A percentile compares a stretch with the other conserved stretches of the same genome.
Conservation (phyloP, 2,113 vertebrate species). For the Siniperca knerii region DNA sequence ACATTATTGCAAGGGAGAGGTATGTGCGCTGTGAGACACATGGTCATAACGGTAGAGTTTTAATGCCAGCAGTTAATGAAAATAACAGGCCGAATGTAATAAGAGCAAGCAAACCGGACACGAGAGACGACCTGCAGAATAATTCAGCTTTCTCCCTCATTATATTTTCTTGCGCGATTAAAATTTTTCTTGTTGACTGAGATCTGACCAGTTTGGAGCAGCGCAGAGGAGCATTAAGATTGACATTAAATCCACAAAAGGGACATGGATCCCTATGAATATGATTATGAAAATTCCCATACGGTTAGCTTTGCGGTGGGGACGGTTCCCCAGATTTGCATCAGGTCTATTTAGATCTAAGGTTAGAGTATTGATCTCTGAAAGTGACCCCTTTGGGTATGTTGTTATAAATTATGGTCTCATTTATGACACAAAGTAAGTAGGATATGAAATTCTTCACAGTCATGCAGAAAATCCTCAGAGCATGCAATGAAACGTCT, state of each 20-base stretch:
- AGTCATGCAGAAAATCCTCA: slow-evolving; percentile 72
- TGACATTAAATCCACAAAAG: slow-evolving; percentile 25
- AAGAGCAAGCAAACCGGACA: slow-evolving; percentile 26
- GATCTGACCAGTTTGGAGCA: slow-evolving; percentile 30
- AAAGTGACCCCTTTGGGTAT: slow-evolving; percentile 22
- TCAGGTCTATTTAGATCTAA: slow-evolving; percentile 23
- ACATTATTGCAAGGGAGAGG: slow-evolving; percentile 79
- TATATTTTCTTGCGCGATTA: slow-evolving; percentile 6
- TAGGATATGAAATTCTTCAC: slow-evolving; percentile 48
- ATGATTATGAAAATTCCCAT: slow-evolving; percentile 45
- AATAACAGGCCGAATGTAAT: slow-evolving; percentile 33
- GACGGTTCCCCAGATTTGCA: slow-evolving; percentile 15
- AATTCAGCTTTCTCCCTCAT: slow-evolving; percentile 33
- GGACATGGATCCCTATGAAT: slow-evolving; percentile 37
- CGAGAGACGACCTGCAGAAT: slow-evolving; percentile 13
- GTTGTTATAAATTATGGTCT: slow-evolving; percentile 44
- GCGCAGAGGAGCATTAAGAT: slow-evolving; percentile 10
- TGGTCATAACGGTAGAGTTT: slow-evolving; percentile 4
- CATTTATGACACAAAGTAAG: slow-evolving; percentile 58
- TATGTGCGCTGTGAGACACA: slow-evolving; percentile 48
- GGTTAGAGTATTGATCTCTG: slow-evolving; percentile 40
- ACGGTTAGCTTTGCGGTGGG: slow-evolving; percentile 10
- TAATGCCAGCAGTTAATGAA: slow-evolving; percentile 53
- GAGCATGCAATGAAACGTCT: slow-evolving; percentile 59
- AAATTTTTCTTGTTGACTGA: slow-evolving; percentile 34